Base-by-base conservation (phyloP, 2,113 vertebrate genomes). In the Callaeas wilsoni region DNA sequence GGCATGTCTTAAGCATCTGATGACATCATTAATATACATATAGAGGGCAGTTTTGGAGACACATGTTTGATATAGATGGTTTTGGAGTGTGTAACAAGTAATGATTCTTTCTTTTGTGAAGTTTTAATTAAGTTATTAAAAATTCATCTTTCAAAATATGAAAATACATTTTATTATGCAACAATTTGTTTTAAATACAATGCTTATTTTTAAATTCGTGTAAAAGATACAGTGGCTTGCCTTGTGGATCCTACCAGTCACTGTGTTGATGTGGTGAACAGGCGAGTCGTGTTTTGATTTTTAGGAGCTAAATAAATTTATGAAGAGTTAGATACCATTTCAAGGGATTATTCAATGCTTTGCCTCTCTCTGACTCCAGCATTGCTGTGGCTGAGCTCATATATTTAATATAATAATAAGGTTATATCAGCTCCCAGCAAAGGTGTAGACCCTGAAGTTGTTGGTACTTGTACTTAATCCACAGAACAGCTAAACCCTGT, bases 71-170 rank as follows among this genome's bases (percentile, higher is more conserved):
- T 96, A 55, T 29, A 60, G 52, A 94, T 91, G 27, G 50, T 64
- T 96, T 75, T 67, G 15, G 46, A 91, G 62, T 29, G 75, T 93
- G 81, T 68, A 73, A 64, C 49, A 59, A 96, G 74, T 94, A 95
- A 97, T 87, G 55, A 89, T 94, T 95, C 69, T 82, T 96, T 81
- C 71, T 95, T 94, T 89, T 94, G 56, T 76, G 87, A 94, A 60
- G 41, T 75, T 94, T 39, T 88, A 96, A 91, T 94, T 96, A 93
- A 87, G 84, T 85, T 94, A 89, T 97, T 97, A 97, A 94, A 93
- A 97, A 91, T 92, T 87, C 29, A 95, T 94, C 70, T 77, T 95
- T 97, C 59, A 81, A 87, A 96, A 95, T 78, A 53, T 70, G 73
- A 78, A 92, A 94, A 65, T 52, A 53, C 30, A 49, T 68, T 67